These are phyloP conservation scores for Rhyacophila brunnea DNA, from an alignment of 1,140 invertebrate species.

Conservation along the genomic window DNA sequence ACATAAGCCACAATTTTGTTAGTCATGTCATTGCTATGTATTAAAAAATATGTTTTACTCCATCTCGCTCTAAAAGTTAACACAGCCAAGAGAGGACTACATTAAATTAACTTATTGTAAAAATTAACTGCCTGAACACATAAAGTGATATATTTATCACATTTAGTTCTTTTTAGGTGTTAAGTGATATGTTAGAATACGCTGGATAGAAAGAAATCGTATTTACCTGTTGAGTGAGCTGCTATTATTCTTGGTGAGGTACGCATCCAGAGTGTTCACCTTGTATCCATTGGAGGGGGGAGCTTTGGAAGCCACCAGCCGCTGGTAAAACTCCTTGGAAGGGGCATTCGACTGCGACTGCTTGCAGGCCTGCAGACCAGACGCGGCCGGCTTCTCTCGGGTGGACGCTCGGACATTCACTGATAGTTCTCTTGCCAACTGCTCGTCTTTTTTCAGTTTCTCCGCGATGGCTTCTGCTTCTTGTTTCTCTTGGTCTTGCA, in stretches of 20 bases:
- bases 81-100: no score
- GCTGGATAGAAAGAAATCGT: not conserved
- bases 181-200: no score
- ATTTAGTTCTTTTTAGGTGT: no score
- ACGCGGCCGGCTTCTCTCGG: constrained; percentile 1
- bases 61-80: no score
- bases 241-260: constrained; percentile 5
- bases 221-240: constrained; percentile 6
- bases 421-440: constrained; percentile 17
- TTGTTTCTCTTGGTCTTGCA: constrained; percentile 25
- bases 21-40: no score
- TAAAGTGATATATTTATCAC: no score
- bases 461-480: constrained; percentile 1
- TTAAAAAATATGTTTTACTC: no score
- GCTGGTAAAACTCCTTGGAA: constrained; percentile 8
- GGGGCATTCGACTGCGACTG: not conserved
- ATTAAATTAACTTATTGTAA: no score
- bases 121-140: no score
- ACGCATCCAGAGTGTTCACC: constrained; percentile 4
- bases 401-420: not conserved
- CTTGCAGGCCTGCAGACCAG: not conserved
- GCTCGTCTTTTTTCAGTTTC: constrained; percentile 24
- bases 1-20: no score
- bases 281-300: not conserved
- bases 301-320: not conserved